Evolutionary conservation across 2,113 vertebrate species (phyloP).

Genomic region (Neogale vison): DNA sequence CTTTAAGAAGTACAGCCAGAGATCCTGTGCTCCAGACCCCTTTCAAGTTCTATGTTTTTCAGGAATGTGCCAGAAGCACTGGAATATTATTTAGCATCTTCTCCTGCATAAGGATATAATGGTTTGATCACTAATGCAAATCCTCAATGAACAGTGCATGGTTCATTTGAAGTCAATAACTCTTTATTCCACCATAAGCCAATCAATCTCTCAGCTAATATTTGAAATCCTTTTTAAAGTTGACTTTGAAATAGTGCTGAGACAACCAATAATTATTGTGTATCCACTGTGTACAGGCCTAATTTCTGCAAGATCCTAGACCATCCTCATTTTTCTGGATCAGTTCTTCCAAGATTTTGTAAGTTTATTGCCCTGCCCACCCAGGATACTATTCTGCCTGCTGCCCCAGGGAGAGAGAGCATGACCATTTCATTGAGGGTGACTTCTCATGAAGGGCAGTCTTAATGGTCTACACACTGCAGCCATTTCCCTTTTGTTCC

Average conservation of each 20-base stretch:
- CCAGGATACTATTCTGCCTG: background rate
- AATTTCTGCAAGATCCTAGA: background rate
- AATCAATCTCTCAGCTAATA: background rate
- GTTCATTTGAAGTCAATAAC: background rate
- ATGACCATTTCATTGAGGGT: background rate
- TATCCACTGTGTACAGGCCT: background rate
- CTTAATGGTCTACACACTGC: background rate
- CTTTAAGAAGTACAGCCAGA: background rate
- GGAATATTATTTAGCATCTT: background rate
- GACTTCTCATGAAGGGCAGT: background rate
- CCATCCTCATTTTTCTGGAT: background rate
- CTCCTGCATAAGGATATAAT: background rate
- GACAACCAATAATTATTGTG: background rate
- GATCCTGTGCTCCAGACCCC: background rate
- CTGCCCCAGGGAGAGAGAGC: background rate
- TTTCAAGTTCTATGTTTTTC: background rate
- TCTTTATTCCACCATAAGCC: background rate
- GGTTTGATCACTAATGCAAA: background rate
- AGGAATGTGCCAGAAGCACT: background rate
- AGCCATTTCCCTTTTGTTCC: background rate
- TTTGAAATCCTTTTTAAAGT: background rate
- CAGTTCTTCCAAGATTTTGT: background rate
- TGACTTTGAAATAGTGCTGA: conserved; percentile 12
- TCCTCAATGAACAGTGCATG: background rate
- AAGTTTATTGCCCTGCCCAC: background rate